A percentile compares a stretch with the other conserved stretches of the same genome.
Conservation (phyloP, 2,888 invertebrate species). For the Ethmia dodecea region DNA sequence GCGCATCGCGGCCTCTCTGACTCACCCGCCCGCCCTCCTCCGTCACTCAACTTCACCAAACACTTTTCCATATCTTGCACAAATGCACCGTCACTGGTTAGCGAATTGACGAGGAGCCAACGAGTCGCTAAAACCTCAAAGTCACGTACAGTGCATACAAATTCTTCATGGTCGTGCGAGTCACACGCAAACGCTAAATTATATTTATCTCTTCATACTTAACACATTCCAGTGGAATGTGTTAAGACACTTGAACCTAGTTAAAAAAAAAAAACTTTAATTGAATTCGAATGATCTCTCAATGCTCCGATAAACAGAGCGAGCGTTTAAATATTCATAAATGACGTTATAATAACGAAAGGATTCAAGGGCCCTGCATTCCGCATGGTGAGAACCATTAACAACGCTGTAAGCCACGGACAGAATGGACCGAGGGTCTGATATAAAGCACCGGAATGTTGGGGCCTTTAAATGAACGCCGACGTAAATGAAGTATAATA, state of each 20-base stretch:
- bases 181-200: slow-evolving; percentile 29
- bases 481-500: slow-evolving; percentile 11
- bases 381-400: slow-evolving; percentile 36
- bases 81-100: slow-evolving; percentile 10
- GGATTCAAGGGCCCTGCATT: slow-evolving; percentile 38
- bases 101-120: slow-evolving; percentile 22
- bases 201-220: slow-evolving; percentile 18
- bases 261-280: slow-evolving; percentile 12
- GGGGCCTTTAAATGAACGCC: slow-evolving; percentile 22
- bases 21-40: slow-evolving; percentile 35
- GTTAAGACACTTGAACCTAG: slow-evolving; percentile 15
- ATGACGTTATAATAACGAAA: slow-evolving; percentile 34
- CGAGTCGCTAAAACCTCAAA: slow-evolving; percentile 27
- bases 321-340: slow-evolving; percentile 43
- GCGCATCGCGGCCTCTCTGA: slow-evolving; percentile 46
- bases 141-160: slow-evolving; percentile 35
- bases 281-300: slow-evolving; percentile 10
- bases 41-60: slow-evolving; percentile 28
- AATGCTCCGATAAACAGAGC: slow-evolving; percentile 26
- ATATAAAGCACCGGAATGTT: slow-evolving; percentile 35
- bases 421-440: slow-evolving; percentile 25
- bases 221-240: slow-evolving; percentile 19
- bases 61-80: neutral
- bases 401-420: slow-evolving; percentile 28
- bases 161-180: slow-evolving; percentile 25